Evolutionary conservation across 2,113 vertebrate species (phyloP).

Genomic region (Andinoacara biseriatus): DNA sequence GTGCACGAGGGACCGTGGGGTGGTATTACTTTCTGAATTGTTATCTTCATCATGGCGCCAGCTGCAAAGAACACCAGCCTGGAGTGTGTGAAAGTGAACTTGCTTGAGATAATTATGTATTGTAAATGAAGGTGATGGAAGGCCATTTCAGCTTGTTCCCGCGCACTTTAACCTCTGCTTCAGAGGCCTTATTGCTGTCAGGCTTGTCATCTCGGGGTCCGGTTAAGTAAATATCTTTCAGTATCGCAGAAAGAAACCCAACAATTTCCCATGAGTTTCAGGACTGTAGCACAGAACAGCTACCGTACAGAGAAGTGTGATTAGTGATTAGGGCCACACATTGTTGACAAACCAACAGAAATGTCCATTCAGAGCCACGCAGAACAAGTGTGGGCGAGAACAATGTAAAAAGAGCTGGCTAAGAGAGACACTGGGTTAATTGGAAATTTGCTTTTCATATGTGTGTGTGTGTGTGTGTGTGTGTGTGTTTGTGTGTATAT

Average conservation of each 20-base stretch:
- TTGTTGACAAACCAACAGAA: slow-evolving; percentile 4
- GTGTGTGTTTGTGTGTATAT: slow-evolving; percentile 16
- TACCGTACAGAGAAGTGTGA: background rate
- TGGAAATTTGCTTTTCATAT: slow-evolving; percentile 51
- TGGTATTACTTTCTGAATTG: background rate
- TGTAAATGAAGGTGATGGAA: slow-evolving; percentile 1
- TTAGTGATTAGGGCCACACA: slow-evolving; percentile 5
- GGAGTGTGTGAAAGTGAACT: background rate
- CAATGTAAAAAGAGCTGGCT: slow-evolving; percentile 24
- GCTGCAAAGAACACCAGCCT: background rate
- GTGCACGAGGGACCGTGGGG: background rate
- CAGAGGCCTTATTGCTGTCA: background rate
- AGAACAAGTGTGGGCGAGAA: slow-evolving; percentile 2
- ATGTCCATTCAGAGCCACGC: slow-evolving; percentile 8
- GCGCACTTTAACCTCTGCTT: background rate
- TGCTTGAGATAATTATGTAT: slow-evolving; percentile 2
- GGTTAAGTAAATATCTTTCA: background rate
- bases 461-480: slow-evolving; percentile 13
- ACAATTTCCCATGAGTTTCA: background rate
- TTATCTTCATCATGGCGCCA: background rate
- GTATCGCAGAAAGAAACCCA: background rate
- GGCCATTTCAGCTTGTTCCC: background rate
- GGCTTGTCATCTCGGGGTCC: background rate
- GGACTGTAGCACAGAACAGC: background rate
- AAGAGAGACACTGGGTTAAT: slow-evolving; percentile 58